phyloP scores from a whole-genome alignment of 2,888 invertebrate genomes.

The Catocala sponsa region DNA sequence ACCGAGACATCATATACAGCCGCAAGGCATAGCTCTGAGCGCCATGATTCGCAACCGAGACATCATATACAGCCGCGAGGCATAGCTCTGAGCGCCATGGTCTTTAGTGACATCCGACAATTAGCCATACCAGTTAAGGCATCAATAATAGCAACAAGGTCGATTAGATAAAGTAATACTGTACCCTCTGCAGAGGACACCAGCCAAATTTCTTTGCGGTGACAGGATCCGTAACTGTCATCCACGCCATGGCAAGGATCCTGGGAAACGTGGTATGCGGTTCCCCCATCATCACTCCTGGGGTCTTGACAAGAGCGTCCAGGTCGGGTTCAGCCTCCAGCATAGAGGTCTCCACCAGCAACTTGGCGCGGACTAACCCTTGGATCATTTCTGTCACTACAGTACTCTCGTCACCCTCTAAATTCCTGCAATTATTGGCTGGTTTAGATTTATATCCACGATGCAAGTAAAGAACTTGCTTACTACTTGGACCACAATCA shows the following conservation, averaged over 20 bases:
- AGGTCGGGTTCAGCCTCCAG: slow-evolving; percentile 75
- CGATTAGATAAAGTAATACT: background rate
- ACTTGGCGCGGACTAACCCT: slow-evolving; percentile 63
- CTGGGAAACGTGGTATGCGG: slow-evolving; percentile 77
- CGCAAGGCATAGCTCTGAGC: too few species aligned
- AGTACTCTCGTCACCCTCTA: slow-evolving; percentile 76
- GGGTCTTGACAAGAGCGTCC: slow-evolving; percentile 72
- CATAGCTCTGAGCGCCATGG: too few species aligned
- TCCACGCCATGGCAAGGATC: slow-evolving; percentile 73
- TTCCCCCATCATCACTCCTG: slow-evolving; percentile 74
- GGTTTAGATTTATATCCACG: too few species aligned
- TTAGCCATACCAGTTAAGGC: too few species aligned
- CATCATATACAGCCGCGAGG: too few species aligned
- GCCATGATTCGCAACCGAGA: too few species aligned
- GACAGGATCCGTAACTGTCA: slow-evolving; percentile 70
- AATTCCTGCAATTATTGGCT: slow-evolving; percentile 56
- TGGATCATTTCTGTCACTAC: slow-evolving; percentile 68
- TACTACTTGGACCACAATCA: too few species aligned
- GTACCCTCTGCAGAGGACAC: slow-evolving; percentile 73
- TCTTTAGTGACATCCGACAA: too few species aligned
- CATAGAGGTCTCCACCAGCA: slow-evolving; percentile 72
- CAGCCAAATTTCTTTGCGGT: slow-evolving; percentile 69
- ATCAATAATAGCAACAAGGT: too few species aligned
- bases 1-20: too few species aligned
- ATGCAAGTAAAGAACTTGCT: too few species aligned